Percentiles rank a stretch among this genome's conserved stretches.
These are phyloP conservation scores for Caenorhabditis angaria DNA, from an alignment of 2,888 invertebrate species.

Conservation along the genomic window DNA sequence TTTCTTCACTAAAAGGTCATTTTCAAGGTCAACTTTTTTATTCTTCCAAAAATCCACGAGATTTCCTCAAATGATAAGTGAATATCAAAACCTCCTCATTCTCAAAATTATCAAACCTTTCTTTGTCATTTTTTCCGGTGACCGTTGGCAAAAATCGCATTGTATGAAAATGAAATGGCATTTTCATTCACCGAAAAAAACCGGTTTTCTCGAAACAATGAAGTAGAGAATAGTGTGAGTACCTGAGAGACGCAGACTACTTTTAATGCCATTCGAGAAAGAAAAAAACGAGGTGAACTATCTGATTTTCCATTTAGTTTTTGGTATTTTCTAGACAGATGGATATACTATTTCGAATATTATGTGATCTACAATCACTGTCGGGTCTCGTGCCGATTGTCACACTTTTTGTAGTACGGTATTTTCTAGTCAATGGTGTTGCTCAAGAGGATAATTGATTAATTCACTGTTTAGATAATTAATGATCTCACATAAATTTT, in stretches of 20 bases:
- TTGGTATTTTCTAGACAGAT: conserved; percentile 8
- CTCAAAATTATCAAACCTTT: not conserved
- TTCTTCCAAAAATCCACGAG: too few relatives aligned
- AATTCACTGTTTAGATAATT: not conserved
- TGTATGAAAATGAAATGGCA: too few relatives aligned
- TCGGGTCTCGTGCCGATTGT: conserved; percentile 34
- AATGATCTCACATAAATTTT: not conserved
- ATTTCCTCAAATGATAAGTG: too few relatives aligned
- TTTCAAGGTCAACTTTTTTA: too few relatives aligned
- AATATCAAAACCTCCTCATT: not conserved
- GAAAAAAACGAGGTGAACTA: not conserved
- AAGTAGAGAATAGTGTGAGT: not conserved
- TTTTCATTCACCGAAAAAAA: too few relatives aligned
- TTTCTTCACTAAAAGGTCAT: too few relatives aligned
- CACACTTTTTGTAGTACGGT: conserved; percentile 27
- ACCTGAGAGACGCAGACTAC: conserved; percentile 4
- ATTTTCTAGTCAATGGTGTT: conserved; percentile 15
- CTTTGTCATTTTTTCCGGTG: too few relatives aligned
- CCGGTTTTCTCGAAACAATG: conserved; percentile 2
- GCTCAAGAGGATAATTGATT: not conserved
- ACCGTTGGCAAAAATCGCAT: not conserved
- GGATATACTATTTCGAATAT: conserved; percentile 32
- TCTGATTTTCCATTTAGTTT: not conserved
- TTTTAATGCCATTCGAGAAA: not conserved
- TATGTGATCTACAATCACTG: conserved; percentile 28